These are phyloP conservation scores for Progne subis DNA, from an alignment of 2,113 vertebrate genomes.

Conservation along the genomic window DNA sequence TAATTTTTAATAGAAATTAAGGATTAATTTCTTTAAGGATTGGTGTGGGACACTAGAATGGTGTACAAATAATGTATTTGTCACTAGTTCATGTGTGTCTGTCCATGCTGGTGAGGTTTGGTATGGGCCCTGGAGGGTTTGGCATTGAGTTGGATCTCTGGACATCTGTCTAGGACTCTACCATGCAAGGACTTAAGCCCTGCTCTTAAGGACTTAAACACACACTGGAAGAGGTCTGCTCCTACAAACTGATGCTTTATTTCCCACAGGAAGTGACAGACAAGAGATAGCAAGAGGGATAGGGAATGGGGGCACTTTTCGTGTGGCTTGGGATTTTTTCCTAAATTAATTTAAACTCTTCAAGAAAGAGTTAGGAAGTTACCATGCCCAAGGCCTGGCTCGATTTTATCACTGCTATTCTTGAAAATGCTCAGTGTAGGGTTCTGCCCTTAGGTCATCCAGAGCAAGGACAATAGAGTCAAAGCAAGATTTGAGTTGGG, in stretches of 20 bases:
- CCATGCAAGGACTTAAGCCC: not conserved
- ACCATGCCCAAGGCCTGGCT: fast-evolving
- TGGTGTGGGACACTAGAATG: not conserved
- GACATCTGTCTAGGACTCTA: not conserved
- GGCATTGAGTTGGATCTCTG: not conserved
- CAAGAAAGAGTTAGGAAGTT: not conserved
- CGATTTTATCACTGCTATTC: not conserved
- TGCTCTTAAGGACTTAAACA: not conserved
- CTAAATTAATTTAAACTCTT: not conserved
- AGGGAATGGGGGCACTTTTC: fast-evolving
- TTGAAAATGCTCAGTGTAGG: not conserved
- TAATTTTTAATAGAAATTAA: not conserved
- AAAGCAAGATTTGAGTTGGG: not conserved
- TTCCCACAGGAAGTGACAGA: not conserved
- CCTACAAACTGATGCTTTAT: not conserved
- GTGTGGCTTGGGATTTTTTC: fast-evolving
- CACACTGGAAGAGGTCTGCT: not conserved
- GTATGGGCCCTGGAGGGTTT: not conserved
- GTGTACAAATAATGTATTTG: not conserved
- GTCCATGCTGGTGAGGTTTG: not conserved
- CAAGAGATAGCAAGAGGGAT: not conserved
- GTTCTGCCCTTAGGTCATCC: not conserved
- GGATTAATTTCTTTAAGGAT: not conserved
- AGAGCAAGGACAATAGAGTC: not conserved
- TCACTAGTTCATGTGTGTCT: not conserved